phyloP scores from a whole-genome alignment of 2,113 vertebrate species.

The Dipodomys ordii region DNA sequence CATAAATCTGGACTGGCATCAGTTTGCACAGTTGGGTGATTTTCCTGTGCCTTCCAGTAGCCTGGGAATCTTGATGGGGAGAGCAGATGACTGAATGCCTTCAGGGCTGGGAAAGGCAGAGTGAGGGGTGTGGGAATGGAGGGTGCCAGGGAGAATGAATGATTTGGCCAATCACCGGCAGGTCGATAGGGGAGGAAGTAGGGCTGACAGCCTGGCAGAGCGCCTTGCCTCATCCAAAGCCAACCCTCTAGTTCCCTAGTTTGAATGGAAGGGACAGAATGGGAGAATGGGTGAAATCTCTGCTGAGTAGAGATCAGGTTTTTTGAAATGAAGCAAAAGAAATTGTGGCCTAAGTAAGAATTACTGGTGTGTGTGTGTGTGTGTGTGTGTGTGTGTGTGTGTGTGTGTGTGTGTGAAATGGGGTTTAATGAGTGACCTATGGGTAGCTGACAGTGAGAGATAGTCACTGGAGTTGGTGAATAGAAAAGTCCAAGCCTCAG shows the following conservation, averaged over 20 bases:
- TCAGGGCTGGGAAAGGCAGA: conserved; percentile 58
- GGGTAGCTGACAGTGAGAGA: background rate
- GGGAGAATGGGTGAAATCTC: background rate
- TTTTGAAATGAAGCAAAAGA: conserved; percentile 17
- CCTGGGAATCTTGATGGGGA: conserved; percentile 65
- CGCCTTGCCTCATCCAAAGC: background rate
- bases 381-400: no score
- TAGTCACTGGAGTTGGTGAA: background rate
- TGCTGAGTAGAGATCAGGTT: background rate
- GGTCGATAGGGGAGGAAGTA: conserved; percentile 43
- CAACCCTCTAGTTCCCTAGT: background rate
- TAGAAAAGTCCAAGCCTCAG: background rate
- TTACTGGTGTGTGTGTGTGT: background rate
- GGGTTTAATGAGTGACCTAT: background rate
- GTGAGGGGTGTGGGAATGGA: conserved; percentile 44
- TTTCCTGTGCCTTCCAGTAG: conserved; percentile 70
- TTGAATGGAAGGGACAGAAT: background rate
- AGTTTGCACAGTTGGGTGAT: conserved; percentile 67
- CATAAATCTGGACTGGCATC: conserved; percentile 73
- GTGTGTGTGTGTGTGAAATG: background rate
- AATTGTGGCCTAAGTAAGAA: background rate
- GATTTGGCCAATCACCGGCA: conserved; percentile 25
- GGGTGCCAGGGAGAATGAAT: conserved; percentile 42
- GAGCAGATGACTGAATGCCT: conserved; percentile 66
- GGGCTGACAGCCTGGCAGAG: conserved; percentile 50